Percentiles rank a stretch among this genome's conserved stretches.
phyloP scores from a whole-genome alignment of 2,113 vertebrate genomes.

The Perccottus glenii region DNA sequence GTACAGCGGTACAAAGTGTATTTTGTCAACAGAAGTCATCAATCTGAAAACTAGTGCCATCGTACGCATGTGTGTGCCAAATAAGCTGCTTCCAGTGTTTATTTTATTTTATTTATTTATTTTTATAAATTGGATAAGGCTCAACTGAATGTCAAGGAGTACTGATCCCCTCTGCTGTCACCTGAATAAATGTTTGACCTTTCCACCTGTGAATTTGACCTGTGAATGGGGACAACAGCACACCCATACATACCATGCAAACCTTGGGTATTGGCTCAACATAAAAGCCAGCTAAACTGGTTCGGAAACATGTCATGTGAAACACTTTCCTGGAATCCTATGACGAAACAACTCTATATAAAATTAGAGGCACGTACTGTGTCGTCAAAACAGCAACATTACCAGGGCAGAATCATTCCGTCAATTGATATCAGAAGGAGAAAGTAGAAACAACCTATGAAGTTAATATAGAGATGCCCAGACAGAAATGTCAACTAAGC shows the following conservation, averaged over 20 bases:
- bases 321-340: slow-evolving; percentile 6
- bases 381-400: neutral
- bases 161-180: neutral
- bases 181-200: neutral
- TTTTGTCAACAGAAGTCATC: slow-evolving; percentile 32
- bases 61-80: neutral
- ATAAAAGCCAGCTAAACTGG: slow-evolving; percentile 53
- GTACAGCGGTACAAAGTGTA: slow-evolving; percentile 12
- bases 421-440: neutral
- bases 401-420: neutral
- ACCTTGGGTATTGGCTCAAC: neutral
- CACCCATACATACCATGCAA: slow-evolving; percentile 31
- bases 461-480: slow-evolving; percentile 17
- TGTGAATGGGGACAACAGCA: slow-evolving; percentile 5
- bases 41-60: slow-evolving; percentile 10
- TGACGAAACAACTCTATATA: neutral
- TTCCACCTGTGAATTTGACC: neutral
- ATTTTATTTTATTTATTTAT: neutral
- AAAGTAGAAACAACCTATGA: neutral
- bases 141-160: no score
- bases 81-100: neutral
- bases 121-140: no score
- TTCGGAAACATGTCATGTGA: slow-evolving; percentile 33
- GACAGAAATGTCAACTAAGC: slow-evolving; percentile 50
- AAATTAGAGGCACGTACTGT: neutral